Conservation (phyloP, 2,113 vertebrate genomes). For the Periophthalmodon schlosseri region DNA sequence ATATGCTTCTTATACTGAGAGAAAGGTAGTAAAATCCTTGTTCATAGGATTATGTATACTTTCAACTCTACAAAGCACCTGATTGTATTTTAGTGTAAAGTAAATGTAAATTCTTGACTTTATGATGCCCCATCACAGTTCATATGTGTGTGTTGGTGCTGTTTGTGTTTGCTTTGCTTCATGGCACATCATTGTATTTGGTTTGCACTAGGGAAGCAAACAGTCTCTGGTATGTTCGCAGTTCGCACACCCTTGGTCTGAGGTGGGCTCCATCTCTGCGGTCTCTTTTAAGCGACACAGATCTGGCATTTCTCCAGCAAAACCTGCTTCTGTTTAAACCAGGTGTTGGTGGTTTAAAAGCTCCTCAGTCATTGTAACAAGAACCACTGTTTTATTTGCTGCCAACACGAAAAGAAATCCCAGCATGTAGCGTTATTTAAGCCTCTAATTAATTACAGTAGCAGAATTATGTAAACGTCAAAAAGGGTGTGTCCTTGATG, state of each 20-base stretch:
- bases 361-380: constrained; percentile 19
- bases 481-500: not conserved
- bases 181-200: constrained; percentile 37
- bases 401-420: constrained; percentile 39
- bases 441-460: constrained; percentile 8
- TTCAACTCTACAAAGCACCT: not conserved
- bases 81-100: not conserved
- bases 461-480: not conserved
- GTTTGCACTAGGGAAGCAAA: constrained; percentile 41
- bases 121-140: not conserved
- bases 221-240: constrained; percentile 36
- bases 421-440: constrained; percentile 13
- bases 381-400: constrained; percentile 23
- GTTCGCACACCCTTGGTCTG: constrained; percentile 21
- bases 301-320: constrained; percentile 7
- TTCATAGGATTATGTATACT: not conserved
- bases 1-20: not conserved
- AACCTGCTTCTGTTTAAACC: constrained; percentile 34
- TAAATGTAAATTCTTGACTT: not conserved
- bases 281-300: not conserved
- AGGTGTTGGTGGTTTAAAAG: constrained; percentile 16
- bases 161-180: constrained; percentile 36
- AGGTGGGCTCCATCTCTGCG: constrained; percentile 1
- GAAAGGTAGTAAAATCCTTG: not conserved
- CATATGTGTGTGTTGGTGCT: constrained; percentile 1